phyloP scores from a whole-genome alignment of 2,888 invertebrate species.

The Drosophila multiciliata region DNA sequence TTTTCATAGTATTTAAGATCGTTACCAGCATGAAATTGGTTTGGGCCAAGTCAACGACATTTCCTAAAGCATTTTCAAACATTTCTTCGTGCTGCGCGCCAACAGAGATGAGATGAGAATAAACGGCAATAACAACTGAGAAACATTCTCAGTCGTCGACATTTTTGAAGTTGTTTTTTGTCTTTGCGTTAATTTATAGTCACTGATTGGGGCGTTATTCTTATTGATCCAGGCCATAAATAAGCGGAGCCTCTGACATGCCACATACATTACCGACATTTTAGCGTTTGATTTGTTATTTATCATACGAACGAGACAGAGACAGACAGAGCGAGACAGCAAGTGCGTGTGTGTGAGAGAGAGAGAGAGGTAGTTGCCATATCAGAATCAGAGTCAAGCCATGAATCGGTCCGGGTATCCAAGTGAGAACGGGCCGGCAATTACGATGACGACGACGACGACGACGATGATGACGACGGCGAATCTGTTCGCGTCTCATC shows the following conservation, averaged over 20 bases:
- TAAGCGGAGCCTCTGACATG: constrained; percentile 78
- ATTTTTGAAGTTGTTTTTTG: constrained; percentile 74
- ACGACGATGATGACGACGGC: constrained; percentile 40
- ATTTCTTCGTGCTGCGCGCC: constrained; percentile 21
- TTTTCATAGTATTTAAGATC: constrained; percentile 17
- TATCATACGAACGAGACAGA: constrained; percentile 70
- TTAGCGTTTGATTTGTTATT: constrained; percentile 82
- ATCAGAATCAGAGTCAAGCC: constrained; percentile 9
- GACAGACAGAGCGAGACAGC: constrained; percentile 27
- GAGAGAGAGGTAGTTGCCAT: constrained; percentile 13
- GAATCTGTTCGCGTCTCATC: constrained; percentile 56
- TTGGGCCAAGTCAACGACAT: constrained; percentile 45
- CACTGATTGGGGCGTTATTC: constrained; percentile 82
- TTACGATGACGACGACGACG: constrained; percentile 53
- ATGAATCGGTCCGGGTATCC: neutral
- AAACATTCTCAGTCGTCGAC: constrained; percentile 72
- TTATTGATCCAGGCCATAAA: constrained; percentile 82
- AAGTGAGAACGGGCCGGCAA: constrained; percentile 46
- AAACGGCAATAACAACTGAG: constrained; percentile 25
- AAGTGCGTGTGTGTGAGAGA: constrained; percentile 26
- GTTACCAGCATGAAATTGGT: constrained; percentile 24
- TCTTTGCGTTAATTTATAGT: constrained; percentile 82
- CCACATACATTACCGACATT: constrained; percentile 82
- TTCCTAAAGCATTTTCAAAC: constrained; percentile 48
- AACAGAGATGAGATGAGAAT: constrained; percentile 29